Evolutionary conservation across 2,888 invertebrate genomes (phyloP).

Genomic region (Physocephala rufipes): DNA sequence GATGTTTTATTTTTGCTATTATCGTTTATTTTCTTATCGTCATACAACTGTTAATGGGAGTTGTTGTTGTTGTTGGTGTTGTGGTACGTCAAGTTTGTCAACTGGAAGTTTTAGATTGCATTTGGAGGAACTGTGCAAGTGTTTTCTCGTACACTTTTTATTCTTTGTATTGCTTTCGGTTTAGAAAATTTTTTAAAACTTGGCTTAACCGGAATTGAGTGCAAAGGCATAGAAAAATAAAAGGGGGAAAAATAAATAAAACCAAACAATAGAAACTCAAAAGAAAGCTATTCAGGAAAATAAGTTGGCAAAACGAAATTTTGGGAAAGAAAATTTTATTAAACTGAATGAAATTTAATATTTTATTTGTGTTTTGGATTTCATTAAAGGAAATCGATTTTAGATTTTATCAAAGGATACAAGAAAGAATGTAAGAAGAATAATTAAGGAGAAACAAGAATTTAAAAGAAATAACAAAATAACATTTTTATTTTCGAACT

Average conservation of each 20-base stretch:
- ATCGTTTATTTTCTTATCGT: conserved; percentile 25
- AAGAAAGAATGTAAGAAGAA: too few relatives aligned
- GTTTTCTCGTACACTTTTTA: background rate
- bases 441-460: too few relatives aligned
- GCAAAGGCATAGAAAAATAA: background rate
- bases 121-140: too few relatives aligned
- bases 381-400: too few relatives aligned
- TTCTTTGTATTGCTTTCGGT: background rate
- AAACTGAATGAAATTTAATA: too few relatives aligned
- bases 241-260: background rate
- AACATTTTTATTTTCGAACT: too few relatives aligned
- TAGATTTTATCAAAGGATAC: too few relatives aligned
- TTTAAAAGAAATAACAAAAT: too few relatives aligned
- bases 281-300: background rate
- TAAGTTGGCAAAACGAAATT: background rate
- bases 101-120: too few relatives aligned
- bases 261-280: background rate
- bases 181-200: background rate
- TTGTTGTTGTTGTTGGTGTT: conserved; percentile 39
- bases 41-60: conserved; percentile 32
- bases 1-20: conserved; percentile 25
- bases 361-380: too few relatives aligned
- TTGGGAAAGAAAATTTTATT: background rate
- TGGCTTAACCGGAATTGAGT: background rate
- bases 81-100: conserved; percentile 3